These are phyloP conservation scores for Uria aalge DNA, from an alignment of 2,113 vertebrate genomes.

Conservation along the genomic window DNA sequence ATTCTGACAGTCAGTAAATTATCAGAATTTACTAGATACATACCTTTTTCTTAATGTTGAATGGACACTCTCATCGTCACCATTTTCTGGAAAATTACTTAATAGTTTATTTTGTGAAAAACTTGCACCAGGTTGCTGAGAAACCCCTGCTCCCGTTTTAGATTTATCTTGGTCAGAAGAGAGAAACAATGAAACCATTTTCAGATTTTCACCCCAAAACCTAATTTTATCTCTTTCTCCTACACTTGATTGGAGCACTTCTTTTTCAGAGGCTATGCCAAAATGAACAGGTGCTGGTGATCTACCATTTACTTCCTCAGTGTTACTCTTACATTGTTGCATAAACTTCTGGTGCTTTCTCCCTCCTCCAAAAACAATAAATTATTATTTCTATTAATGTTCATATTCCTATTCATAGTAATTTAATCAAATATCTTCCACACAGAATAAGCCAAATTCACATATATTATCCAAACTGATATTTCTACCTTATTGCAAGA, in stretches of 20 bases:
- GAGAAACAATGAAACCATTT: conserved; percentile 42
- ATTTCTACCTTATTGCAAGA: neutral
- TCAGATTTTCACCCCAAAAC: conserved; percentile 37
- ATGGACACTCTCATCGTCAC: conserved; percentile 46
- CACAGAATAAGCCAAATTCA: neutral
- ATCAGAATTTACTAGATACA: neutral
- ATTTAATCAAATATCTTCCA: neutral
- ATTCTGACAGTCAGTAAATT: neutral
- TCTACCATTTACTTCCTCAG: conserved; percentile 36
- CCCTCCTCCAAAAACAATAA: conserved; percentile 64
- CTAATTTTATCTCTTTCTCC: conserved; percentile 21
- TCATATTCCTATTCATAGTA: neutral
- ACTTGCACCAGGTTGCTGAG: conserved; percentile 3
- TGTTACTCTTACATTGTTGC: conserved; percentile 60
- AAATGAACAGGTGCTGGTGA: conserved; percentile 26
- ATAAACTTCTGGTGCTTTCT: conserved; percentile 66
- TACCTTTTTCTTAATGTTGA: conserved; percentile 71
- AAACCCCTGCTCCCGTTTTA: conserved; percentile 30
- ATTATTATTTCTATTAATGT: neutral
- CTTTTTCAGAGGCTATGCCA: conserved; percentile 30
- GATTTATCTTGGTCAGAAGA: conserved; percentile 62
- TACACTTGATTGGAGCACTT: conserved; percentile 18
- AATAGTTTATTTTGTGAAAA: conserved; percentile 35
- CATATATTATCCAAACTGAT: neutral
- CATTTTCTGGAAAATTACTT: conserved; percentile 23